Evolutionary conservation across 2,797 vertebrate species (phyloP).

Genomic region (Australoheros facetus): DNA sequence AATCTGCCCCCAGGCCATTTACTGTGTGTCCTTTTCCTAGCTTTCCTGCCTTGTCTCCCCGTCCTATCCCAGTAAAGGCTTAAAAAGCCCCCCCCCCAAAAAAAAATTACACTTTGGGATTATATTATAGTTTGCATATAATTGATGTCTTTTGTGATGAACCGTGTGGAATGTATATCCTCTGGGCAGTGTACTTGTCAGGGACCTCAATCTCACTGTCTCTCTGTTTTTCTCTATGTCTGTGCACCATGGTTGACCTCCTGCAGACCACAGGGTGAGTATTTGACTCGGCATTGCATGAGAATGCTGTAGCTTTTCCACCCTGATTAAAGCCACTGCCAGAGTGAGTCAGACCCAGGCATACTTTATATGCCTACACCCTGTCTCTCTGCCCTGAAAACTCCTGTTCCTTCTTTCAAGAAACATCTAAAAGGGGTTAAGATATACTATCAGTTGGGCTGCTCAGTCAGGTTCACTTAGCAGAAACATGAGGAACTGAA

Average conservation of each 20-base stretch:
- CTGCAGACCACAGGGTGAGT: conserved; percentile 61
- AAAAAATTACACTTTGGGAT: neutral
- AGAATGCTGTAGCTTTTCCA: conserved; percentile 62
- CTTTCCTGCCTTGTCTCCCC: no score
- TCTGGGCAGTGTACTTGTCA: conserved; percentile 45
- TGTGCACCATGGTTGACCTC: conserved; percentile 58
- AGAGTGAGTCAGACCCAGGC: conserved; percentile 69
- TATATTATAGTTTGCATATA: conserved; percentile 31
- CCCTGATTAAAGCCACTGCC: conserved; percentile 70
- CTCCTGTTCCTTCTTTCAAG: conserved; percentile 46
- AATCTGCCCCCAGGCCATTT: neutral
- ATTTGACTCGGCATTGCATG: conserved; percentile 66
- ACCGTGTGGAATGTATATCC: conserved; percentile 51
- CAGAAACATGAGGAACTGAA: conserved; percentile 37
- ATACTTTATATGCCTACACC: conserved; percentile 54
- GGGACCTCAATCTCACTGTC: conserved; percentile 21
- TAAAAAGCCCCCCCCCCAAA: neutral
- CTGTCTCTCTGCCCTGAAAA: conserved; percentile 46
- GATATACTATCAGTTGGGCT: conserved; percentile 52
- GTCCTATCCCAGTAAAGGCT: neutral
- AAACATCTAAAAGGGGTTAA: conserved; percentile 64
- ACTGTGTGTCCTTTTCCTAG: neutral
- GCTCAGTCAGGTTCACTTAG: conserved; percentile 64
- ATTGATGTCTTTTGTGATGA: conserved; percentile 45
- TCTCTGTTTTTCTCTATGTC: conserved; percentile 4